Percentiles rank a stretch among this genome's conserved stretches.
Conservation (phyloP, 2,888 invertebrate species). For the Oscheius sp. region DNA sequence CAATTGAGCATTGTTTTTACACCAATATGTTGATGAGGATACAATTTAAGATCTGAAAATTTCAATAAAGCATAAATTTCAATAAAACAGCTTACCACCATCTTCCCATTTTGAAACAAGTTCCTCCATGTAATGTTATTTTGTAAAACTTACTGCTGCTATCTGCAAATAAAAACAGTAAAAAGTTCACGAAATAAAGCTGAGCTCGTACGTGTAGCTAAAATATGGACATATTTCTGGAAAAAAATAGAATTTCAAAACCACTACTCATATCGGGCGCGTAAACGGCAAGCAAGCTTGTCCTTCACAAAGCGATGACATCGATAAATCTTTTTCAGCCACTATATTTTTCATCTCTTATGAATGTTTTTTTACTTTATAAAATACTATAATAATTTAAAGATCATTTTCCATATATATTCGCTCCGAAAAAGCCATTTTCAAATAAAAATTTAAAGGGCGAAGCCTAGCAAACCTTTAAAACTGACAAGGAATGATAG, state of each 20-base stretch:
- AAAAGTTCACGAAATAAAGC: background rate
- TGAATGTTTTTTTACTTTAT: too few relatives aligned
- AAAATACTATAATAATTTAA: background rate
- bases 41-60: constrained; percentile 8
- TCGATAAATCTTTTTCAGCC: too few relatives aligned
- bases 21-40: constrained; percentile 8
- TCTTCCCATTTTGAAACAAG: background rate
- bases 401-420: too few relatives aligned
- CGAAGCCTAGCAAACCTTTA: background rate
- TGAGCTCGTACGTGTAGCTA: too few relatives aligned
- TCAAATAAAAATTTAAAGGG: background rate
- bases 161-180: background rate
- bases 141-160: background rate
- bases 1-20: constrained; percentile 20
- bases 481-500: constrained; percentile 1
- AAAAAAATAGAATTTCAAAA: background rate
- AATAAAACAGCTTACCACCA: background rate
- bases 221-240: too few relatives aligned
- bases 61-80: background rate
- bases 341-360: too few relatives aligned
- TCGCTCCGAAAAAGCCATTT: too few relatives aligned
- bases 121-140: background rate
- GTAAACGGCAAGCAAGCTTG: background rate
- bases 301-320: too few relatives aligned
- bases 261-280: background rate